These are phyloP conservation scores for Dynastes hyllus DNA, from an alignment of 2,888 invertebrate species.

Conservation along the genomic window DNA sequence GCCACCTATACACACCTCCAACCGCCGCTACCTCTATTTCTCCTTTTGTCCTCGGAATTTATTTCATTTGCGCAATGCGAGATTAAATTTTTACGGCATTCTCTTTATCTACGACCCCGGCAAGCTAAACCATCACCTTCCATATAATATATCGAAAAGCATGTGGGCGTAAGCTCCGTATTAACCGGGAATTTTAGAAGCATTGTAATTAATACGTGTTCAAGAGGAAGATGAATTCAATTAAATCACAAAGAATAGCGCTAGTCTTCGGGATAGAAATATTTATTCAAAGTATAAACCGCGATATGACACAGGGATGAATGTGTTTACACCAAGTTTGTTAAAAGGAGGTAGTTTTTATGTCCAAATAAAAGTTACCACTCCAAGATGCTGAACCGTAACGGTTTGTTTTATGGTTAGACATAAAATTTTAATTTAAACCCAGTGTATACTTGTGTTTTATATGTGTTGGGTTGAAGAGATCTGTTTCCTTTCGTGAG, in stretches of 20 bases:
- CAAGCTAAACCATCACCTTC: neutral
- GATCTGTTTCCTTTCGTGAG: too few relatives aligned
- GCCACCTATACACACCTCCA: neutral
- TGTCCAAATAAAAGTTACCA: slow-evolving; percentile 19
- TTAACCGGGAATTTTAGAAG: neutral
- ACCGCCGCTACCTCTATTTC: slow-evolving; percentile 56
- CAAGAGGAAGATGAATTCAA: neutral
- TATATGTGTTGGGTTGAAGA: neutral
- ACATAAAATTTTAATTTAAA: slow-evolving; percentile 46
- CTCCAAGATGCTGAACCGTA: slow-evolving; percentile 21
- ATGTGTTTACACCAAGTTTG: slow-evolving; percentile 11
- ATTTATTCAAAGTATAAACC: too few relatives aligned
- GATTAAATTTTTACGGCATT: slow-evolving; percentile 61
- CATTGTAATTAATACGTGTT: neutral
- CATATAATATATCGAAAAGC: neutral
- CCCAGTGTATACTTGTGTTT: slow-evolving; percentile 32
- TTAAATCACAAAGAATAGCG: neutral
- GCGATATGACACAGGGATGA: too few relatives aligned
- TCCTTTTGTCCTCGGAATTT: slow-evolving; percentile 61
- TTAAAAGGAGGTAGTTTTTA: slow-evolving; percentile 5
- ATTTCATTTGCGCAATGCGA: slow-evolving; percentile 64
- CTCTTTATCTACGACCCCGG: slow-evolving; percentile 23
- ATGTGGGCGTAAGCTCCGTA: neutral
- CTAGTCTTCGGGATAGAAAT: too few relatives aligned
- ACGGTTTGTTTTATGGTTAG: slow-evolving; percentile 35